Evolutionary conservation across 1,140 invertebrate species (phyloP), one percentile per base, ranked within the genome.

Genomic region (Drosophila pseudoobscura): DNA sequence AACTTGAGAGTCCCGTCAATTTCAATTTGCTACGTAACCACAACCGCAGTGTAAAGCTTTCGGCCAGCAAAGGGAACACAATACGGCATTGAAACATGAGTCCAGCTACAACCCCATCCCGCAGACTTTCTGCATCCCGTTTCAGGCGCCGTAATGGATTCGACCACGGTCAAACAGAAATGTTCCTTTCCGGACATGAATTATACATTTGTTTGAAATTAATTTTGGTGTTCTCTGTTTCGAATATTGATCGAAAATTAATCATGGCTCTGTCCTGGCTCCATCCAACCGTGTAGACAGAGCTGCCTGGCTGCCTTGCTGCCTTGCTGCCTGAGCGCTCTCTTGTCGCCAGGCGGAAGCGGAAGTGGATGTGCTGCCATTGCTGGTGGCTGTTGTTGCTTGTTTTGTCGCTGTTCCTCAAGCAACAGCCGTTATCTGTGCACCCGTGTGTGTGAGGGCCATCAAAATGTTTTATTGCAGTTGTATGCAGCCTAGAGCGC

Each of bases 361-460:
- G 73, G 73, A 75, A 75, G 72, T 75, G 62, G 73, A 75, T 75
- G 73, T 75, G 55, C 72, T 75, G 62, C 55, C 72, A 60, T 65
- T 75, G 55, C 62, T 69, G 51, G 73, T 75, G 55, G 71, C 55
- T 43, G 51, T 59, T 75, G 72, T 51, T 52, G 62, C 52, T 41
- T 59, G 47, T 60, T 20, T n/a, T 52, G 46, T 20, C 31, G 20
- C 26, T 29, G 22, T 44, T 57, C 35, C 13, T 29, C 39, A 46
- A 51, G 39, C n/a, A 26, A n/a, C n/a, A 45, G 6, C 26, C 45
- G 43, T 35, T 71, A 44, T 26, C 46, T 47, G 43, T 49, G 31
- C 20, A 35, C 35, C 45, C 26, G 31, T 52, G 24, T 20, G 51
- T 46, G 20, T 54, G 51, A 17, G 45, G 22, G 54, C 39, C 73